Evolutionary conservation across 2,797 vertebrate species (phyloP).

Genomic region (Pseudopleuronectes americanus): DNA sequence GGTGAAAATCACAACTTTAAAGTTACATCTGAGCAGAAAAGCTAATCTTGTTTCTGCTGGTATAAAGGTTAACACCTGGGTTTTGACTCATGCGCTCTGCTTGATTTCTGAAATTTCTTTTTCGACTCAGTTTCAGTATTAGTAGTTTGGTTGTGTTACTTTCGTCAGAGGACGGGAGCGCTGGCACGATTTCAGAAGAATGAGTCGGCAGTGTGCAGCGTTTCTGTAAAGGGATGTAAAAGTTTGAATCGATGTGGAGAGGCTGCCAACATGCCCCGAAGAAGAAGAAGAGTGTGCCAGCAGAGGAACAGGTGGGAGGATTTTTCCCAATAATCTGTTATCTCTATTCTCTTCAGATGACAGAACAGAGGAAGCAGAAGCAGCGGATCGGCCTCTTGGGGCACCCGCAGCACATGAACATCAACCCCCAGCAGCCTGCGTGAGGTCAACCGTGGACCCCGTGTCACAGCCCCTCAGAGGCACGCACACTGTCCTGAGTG

Average conservation of each 20-base stretch:
- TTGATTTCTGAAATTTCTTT: constrained; percentile 71
- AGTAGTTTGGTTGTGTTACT: constrained; percentile 51
- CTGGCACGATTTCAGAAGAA: constrained; percentile 41
- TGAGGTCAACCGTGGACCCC: constrained; percentile 69
- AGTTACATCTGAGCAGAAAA: constrained; percentile 51
- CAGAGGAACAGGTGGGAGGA: constrained; percentile 48
- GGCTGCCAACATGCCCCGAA: background rate
- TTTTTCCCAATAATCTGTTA: background rate
- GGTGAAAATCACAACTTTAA: constrained; percentile 33
- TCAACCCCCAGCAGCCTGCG: constrained; percentile 96
- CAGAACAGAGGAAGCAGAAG: constrained; percentile 99
- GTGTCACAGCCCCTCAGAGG: constrained; percentile 20
- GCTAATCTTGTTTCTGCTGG: constrained; percentile 11
- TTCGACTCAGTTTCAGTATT: constrained; percentile 70
- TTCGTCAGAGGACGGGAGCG: constrained; percentile 52
- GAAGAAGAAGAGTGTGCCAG: background rate
- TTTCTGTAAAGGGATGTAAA: constrained; percentile 36
- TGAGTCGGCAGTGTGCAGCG: constrained; percentile 20
- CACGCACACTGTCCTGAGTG: constrained; percentile 43
- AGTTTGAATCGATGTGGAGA: constrained; percentile 2
- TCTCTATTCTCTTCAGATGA: constrained; percentile 89
- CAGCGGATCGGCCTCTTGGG: constrained; percentile 96
- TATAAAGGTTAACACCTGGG: constrained; percentile 55
- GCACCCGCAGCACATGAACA: constrained; percentile 94
- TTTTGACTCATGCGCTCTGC: constrained; percentile 64